Evolutionary conservation across 2,113 vertebrate genomes (phyloP), one percentile per base, ranked within the genome.

Genomic region (Synodontis membranacea): DNA sequence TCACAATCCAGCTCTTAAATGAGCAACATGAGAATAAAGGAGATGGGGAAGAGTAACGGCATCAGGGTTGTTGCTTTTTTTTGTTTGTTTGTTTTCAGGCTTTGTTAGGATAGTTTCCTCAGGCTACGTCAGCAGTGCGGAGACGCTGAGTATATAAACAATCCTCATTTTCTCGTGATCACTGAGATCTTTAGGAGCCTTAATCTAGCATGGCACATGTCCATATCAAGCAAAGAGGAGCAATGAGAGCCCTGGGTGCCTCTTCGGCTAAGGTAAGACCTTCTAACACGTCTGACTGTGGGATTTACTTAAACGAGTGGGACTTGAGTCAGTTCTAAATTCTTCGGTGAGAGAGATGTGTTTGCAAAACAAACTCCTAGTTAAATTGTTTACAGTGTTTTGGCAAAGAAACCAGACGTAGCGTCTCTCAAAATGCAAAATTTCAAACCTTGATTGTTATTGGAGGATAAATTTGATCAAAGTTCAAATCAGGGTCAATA

Each of bases 11-110:
- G 64, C 66, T 84, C 78, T 80, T 48, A 84, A 80, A 80, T 82
- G 48, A 89, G 58, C 80, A 87, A 66, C 83, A 62, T 66, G 80
- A 64, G 60, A 42, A 74, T 52, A 86, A 88, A 86, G 78, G 64
- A 34, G 44, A 72, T 52, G 34, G 48, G 31, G n/a, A 44, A 46
- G 34, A 88, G 64, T 28, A 83, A 12, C 2, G 25, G 28, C 19
- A 56, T 68, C 58, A 60, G 44, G 52, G 48, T 8, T 48, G 8
- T n/a, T n/a, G 42, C 37, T 62, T 86, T 80, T 62, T 80, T 48
- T n/a, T n/a, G n/a, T n/a, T n/a, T n/a, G n/a, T n/a, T n/a, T n/a
- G n/a, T n/a, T n/a, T n/a, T n/a, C n/a, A n/a, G 8, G 39, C 34
- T 62, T 86, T 80, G 62, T 80, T 48, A 62, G 52, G 78, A n/a